phyloP scores from a whole-genome alignment of 2,797 vertebrate genomes.

The Rhinichthys osculus region DNA sequence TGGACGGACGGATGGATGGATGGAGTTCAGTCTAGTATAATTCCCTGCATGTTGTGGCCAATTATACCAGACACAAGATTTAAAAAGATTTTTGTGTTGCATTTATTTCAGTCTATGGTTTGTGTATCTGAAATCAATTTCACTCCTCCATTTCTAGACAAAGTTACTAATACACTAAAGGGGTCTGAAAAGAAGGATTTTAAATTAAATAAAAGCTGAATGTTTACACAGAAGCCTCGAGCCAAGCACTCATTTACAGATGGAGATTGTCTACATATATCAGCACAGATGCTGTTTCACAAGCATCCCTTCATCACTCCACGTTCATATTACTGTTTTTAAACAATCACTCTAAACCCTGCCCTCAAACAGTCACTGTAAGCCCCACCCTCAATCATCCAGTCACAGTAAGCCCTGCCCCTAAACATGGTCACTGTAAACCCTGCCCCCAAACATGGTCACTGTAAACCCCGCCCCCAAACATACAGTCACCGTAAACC shows the following conservation, averaged over 20 bases:
- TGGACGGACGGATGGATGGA: not conserved
- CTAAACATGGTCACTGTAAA: not conserved
- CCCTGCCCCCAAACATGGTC: not conserved
- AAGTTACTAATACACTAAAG: not conserved
- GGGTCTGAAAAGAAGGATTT: not conserved
- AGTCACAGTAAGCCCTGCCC: too few species aligned
- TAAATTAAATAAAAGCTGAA: not conserved
- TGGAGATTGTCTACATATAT: not conserved
- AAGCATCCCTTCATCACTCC: not conserved
- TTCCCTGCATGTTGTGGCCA: constrained; percentile 6
- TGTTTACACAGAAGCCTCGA: not conserved
- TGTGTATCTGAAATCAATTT: not conserved
- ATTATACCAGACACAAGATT: not conserved
- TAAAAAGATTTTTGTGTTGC: not conserved
- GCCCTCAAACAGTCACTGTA: not conserved
- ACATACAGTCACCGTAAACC: not conserved
- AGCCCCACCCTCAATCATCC: not conserved
- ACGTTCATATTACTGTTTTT: too few species aligned
- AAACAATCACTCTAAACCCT: not conserved
- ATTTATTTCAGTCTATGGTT: not conserved
- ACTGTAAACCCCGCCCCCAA: not conserved
- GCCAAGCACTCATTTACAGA: not conserved
- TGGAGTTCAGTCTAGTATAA: constrained; percentile 38
- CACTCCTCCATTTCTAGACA: not conserved
- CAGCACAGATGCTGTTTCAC: not conserved